phyloP scores from a whole-genome alignment of 2,888 invertebrate genomes.

The Automeris io region DNA sequence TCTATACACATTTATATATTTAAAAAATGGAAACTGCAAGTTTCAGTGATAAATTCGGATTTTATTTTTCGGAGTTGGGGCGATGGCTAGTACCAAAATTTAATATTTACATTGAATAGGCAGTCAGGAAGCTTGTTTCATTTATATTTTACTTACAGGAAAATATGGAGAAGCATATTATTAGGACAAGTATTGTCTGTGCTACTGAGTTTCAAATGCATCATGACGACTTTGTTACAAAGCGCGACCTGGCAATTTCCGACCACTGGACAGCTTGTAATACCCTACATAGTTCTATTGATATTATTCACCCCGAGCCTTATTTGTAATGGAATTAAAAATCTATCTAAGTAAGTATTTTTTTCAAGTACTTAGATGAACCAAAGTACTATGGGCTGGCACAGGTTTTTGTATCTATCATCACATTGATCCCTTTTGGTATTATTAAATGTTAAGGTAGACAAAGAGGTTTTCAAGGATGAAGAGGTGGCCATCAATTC shows the following conservation, averaged over 20 bases:
- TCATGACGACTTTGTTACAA: conserved; percentile 83
- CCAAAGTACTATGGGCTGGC: background rate
- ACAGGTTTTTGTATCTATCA: no score
- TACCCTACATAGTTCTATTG: conserved; percentile 86
- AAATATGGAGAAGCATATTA: conserved; percentile 83
- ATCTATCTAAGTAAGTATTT: conserved; percentile 78
- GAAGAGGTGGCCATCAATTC: no score
- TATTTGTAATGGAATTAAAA: conserved; percentile 82
- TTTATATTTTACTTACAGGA: conserved; percentile 67
- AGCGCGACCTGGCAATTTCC: conserved; percentile 82
- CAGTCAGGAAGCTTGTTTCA: no score
- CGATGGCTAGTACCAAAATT: conserved; percentile 77
- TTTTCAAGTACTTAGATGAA: background rate
- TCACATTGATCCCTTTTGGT: no score
- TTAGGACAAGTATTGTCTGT: conserved; percentile 86
- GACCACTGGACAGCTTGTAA: conserved; percentile 88
- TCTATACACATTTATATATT: background rate
- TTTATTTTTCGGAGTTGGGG: conserved; percentile 81
- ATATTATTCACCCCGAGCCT: conserved; percentile 86
- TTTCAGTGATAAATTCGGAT: conserved; percentile 81
- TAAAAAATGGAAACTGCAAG: conserved; percentile 58
- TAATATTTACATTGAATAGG: conserved; percentile 10
- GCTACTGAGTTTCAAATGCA: conserved; percentile 86
- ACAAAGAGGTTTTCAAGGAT: no score
- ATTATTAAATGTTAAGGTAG: no score